These are phyloP conservation scores for Glyptemys insculpta DNA, from an alignment of 2,797 vertebrate species.

Conservation along the genomic window DNA sequence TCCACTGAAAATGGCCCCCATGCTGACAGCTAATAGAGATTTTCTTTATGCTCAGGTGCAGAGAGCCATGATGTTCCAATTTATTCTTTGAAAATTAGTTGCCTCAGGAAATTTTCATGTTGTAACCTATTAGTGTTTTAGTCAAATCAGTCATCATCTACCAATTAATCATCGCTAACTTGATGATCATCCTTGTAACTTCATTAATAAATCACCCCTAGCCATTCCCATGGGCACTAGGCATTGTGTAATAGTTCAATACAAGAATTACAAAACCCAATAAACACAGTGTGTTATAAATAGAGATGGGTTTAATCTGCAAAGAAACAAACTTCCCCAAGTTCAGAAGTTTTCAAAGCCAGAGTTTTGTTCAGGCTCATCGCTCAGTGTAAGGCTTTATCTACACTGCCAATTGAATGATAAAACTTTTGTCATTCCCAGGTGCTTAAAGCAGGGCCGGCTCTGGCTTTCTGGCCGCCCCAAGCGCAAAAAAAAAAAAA, in stretches of 20 bases:
- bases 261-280: conserved; percentile 46
- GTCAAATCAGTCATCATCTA: conserved; percentile 7
- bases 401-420: too few species aligned
- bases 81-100: conserved; percentile 37
- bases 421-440: too few species aligned
- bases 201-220: conserved; percentile 45
- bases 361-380: not conserved
- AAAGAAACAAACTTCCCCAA: not conserved
- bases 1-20: conserved; percentile 35
- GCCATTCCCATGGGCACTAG: not conserved
- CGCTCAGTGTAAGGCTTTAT: not conserved
- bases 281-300: conserved; percentile 24
- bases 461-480: too few species aligned
- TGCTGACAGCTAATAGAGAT: conserved; percentile 48
- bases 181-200: not conserved
- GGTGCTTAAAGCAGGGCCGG: too few species aligned
- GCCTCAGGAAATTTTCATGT: conserved; percentile 55
- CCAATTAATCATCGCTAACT: not conserved
- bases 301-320: conserved; percentile 35
- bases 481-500: too few species aligned
- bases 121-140: conserved; percentile 2
- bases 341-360: conserved; percentile 16
- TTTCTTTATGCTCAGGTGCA: conserved; percentile 4
- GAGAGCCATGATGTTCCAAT: conserved; percentile 56
- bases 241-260: conserved; percentile 49